Base-by-base conservation (phyloP, 2,888 invertebrate species). In the Sthenelais limicola region DNA sequence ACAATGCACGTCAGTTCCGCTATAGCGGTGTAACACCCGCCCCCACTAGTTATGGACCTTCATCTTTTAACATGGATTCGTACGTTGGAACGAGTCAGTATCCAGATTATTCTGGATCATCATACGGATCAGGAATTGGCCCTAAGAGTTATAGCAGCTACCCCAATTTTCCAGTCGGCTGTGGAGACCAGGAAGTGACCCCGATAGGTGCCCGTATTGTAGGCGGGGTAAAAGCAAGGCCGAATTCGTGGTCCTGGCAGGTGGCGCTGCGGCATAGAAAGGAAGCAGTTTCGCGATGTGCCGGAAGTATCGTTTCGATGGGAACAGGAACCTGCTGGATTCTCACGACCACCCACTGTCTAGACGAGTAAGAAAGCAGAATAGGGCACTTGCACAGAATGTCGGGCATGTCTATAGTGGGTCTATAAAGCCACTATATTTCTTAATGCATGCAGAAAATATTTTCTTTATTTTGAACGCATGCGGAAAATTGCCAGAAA, bases 281-380 rank as follows among this genome's bases (percentile, higher is more conserved):
- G 48, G 71, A 77, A 35, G 54, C 70, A 12, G 73, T 72, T 28
- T 75, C 74, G 15, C 58, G 78, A n/a, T 79, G 79, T 66, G 79
- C 76, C 1, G 79, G 78, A 2, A 73, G 72, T n/a, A 69, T 79
- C 18, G 67, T 79, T 30, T 72, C 71, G 15, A 71, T 62, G 62
- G 62, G 62, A 62, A 62, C 62, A 5, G 62, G 62, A 3, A 62
- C 72, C 21, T 58, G 72, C 47, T 77, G 78, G 76, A 70, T 79
- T 18, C 74, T 79, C 24, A 79, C 79, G 7, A 78, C 79, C 3
- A 76, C 78, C 3, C 79, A 79, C 56, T 78, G 78, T 70, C 76
- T 78, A n/a, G 77, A 78, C 38, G 74, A 78, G 78, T 78, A 68
- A 43, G 78, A 75, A 12, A n/a, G n/a, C n/a, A n/a, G n/a, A n/a